A percentile compares a stretch with the other conserved stretches of the same genome.
Conservation (phyloP, 2,113 vertebrate genomes). For the Epinephelus fuscoguttatus region DNA sequence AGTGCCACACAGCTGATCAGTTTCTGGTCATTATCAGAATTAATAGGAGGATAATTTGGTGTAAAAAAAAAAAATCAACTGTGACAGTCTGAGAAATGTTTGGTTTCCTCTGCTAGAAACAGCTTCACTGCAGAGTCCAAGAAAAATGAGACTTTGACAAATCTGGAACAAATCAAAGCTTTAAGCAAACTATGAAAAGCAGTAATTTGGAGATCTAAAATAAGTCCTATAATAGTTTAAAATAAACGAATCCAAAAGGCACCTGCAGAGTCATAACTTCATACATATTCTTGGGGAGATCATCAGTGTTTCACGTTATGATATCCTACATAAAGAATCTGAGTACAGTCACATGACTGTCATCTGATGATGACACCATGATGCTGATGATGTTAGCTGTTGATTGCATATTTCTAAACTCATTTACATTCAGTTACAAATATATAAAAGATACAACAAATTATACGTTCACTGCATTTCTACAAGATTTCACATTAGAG, state of each 20-base stretch:
- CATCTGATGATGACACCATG: neutral
- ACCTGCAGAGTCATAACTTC: neutral
- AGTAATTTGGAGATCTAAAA: too few species aligned
- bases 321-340: neutral
- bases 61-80: too few species aligned
- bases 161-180: neutral
- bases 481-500: constrained; percentile 18
- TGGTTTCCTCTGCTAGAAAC: too few species aligned
- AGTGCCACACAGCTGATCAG: too few species aligned
- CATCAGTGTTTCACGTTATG: neutral
- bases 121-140: too few species aligned
- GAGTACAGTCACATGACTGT: neutral
- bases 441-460: constrained; percentile 41
- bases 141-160: neutral
- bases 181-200: neutral
- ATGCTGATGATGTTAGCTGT: neutral
- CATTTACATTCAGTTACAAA: constrained; percentile 51
- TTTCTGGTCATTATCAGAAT: too few species aligned
- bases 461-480: constrained; percentile 36
- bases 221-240: neutral
- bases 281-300: neutral
- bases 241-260: neutral
- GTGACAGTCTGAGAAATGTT: too few species aligned
- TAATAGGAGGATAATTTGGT: too few species aligned
- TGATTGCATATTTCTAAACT: constrained; percentile 12